These are phyloP conservation scores for Tupaia tana DNA, from an alignment of 2,113 vertebrate species.

Conservation along the genomic window DNA sequence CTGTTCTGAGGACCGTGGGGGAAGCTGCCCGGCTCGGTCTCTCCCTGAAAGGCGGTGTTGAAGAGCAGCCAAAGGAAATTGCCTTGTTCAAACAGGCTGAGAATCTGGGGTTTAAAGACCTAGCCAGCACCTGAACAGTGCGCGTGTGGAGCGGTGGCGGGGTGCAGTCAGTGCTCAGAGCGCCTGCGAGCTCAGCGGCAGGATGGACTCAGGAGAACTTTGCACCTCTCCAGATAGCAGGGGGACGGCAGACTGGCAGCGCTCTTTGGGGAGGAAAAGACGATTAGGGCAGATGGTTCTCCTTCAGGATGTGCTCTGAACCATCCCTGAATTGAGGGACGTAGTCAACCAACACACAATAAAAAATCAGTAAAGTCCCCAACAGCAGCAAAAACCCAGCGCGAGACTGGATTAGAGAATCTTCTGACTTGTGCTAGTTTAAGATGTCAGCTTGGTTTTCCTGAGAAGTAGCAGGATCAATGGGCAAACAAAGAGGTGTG, in stretches of 20 bases:
- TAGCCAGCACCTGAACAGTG: rapidly evolving
- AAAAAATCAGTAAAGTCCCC: not conserved
- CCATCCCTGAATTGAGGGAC: not conserved
- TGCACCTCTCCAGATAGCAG: rapidly evolving
- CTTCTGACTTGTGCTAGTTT: not conserved
- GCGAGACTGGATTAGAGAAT: not conserved
- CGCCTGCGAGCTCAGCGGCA: too few species aligned
- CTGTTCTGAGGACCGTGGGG: not conserved
- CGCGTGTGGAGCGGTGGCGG: rapidly evolving
- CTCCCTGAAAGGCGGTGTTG: rapidly evolving
- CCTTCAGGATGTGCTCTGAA: not conserved
- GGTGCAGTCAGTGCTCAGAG: too few species aligned
- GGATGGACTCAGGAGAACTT: too few species aligned
- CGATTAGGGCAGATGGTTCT: not conserved
- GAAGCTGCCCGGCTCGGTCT: not conserved
- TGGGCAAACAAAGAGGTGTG: not conserved
- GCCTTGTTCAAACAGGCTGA: too few species aligned
- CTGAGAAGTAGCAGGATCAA: not conserved
- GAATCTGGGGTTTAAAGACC: too few species aligned
- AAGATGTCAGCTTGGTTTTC: not conserved
- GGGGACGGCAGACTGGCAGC: not conserved
- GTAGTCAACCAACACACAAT: not conserved
- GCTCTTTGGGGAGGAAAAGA: not conserved
- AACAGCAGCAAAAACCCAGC: not conserved
- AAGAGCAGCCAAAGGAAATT: not conserved